A percentile compares a stretch with the other conserved stretches of the same genome.
Conservation (phyloP, 2,113 vertebrate species). For the Dunckerocampus dactyliophorus region DNA sequence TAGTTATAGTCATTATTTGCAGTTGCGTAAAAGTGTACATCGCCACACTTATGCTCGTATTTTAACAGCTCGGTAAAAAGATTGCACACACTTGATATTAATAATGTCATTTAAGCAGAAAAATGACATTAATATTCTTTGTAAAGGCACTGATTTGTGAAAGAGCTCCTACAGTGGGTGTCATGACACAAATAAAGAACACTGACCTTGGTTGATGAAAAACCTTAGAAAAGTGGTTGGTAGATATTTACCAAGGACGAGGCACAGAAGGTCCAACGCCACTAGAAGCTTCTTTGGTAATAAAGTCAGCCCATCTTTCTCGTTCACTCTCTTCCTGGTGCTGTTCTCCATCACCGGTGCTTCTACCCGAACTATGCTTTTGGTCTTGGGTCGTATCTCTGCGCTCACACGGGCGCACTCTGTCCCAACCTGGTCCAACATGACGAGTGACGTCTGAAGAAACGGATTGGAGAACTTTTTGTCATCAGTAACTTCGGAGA, state of each 20-base stretch:
- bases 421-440: slow-evolving; percentile 46
- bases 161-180: no score
- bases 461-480: background rate
- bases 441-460: slow-evolving; percentile 8
- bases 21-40: no score
- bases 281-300: slow-evolving; percentile 61
- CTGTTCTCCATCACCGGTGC: slow-evolving; percentile 44
- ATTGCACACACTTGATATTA: no score
- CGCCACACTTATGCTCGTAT: no score
- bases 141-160: no score
- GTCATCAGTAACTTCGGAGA: slow-evolving; percentile 19
- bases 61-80: no score
- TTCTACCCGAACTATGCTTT: slow-evolving; percentile 6
- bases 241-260: slow-evolving; percentile 54
- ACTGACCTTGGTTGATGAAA: background rate
- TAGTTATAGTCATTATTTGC: no score
- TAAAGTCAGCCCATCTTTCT: slow-evolving; percentile 40
- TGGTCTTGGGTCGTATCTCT: slow-evolving; percentile 49
- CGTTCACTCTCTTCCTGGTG: slow-evolving; percentile 35
- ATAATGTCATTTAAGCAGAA: no score
- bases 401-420: slow-evolving; percentile 24
- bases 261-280: slow-evolving; percentile 59
- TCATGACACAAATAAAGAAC: no score
- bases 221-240: background rate
- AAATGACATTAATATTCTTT: no score